phyloP scores from a whole-genome alignment of 2,113 vertebrate genomes.

The Chionodraco myersi region DNA sequence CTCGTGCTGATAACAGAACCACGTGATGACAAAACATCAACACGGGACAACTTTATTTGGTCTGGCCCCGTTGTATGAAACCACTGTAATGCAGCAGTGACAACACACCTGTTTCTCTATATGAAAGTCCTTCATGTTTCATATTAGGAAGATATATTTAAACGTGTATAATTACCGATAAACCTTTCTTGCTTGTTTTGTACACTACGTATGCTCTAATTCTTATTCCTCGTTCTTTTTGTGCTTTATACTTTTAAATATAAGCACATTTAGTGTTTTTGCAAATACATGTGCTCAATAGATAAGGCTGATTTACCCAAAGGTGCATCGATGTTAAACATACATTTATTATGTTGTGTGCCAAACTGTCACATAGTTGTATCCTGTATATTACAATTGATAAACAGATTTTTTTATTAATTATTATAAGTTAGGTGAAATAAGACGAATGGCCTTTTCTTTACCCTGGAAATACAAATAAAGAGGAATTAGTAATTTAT shows the following conservation, averaged over 20 bases:
- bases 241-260: too few relatives aligned
- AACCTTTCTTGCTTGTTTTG: too few relatives aligned
- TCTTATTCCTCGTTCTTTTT: too few relatives aligned
- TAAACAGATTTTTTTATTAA: too few relatives aligned
- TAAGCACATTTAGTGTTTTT: too few relatives aligned
- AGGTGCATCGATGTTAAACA: background rate
- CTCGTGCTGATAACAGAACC: constrained; percentile 82
- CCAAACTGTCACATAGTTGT: too few relatives aligned
- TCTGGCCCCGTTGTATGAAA: background rate
- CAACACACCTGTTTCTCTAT: background rate
- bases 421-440: background rate
- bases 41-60: constrained; percentile 56
- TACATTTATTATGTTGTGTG: background rate
- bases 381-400: too few relatives aligned
- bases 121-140: background rate
- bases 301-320: background rate
- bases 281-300: too few relatives aligned
- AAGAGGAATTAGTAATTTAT: constrained; percentile 20
- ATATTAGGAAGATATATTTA: too few relatives aligned
- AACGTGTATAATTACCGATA: too few relatives aligned
- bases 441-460: background rate
- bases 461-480: background rate
- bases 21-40: constrained; percentile 53
- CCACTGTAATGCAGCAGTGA: background rate
- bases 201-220: too few relatives aligned